Percentiles rank a stretch among this genome's conserved stretches.
phyloP scores from a whole-genome alignment of 2,113 vertebrate species.

The Peromyscus californicus region DNA sequence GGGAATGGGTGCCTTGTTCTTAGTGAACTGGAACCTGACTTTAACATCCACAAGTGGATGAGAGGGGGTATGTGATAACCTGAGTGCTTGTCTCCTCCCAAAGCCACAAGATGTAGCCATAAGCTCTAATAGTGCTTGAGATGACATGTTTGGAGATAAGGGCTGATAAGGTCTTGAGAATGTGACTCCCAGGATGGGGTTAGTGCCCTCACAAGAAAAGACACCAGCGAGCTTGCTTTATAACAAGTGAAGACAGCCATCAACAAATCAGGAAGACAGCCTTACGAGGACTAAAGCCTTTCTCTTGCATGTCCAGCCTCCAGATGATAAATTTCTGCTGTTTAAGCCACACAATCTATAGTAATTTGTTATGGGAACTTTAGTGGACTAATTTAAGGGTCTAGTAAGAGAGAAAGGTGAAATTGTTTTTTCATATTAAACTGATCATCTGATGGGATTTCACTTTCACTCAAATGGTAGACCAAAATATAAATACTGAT shows the following conservation, averaged over 20 bases:
- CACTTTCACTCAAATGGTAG: neutral
- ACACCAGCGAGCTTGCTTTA: neutral
- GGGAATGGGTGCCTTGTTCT: neutral
- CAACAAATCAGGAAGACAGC: neutral
- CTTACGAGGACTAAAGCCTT: neutral
- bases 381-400: neutral
- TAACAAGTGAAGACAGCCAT: neutral
- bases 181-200: neutral
- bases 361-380: neutral
- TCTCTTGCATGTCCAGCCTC: neutral
- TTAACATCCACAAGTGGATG: neutral
- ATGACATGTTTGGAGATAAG: neutral
- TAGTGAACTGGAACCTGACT: neutral
- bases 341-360: neutral
- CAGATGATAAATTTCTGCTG: neutral
- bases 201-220: neutral
- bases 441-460: neutral
- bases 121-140: neutral
- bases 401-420: neutral
- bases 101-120: neutral
- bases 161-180: neutral
- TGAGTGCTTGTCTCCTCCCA: neutral
- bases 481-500: neutral
- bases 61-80: neutral
- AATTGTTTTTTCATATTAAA: slow-evolving; percentile 18